phyloP scores from a whole-genome alignment of 2,888 invertebrate genomes.

The Amiota communis region DNA sequence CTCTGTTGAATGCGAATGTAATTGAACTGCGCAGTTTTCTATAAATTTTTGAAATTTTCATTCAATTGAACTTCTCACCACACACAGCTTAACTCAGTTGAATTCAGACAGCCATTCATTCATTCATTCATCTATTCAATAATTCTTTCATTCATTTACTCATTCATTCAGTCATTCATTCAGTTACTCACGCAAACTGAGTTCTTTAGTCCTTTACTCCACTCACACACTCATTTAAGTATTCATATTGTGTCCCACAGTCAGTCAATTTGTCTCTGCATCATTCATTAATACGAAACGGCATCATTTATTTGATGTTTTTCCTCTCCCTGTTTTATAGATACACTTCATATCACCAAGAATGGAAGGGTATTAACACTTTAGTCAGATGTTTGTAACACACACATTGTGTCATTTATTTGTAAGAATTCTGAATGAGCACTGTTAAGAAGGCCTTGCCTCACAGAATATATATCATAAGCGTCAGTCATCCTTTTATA shows the following conservation, averaged over 20 bases:
- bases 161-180: not conserved
- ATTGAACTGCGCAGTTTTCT: conserved; percentile 6
- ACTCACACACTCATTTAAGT: not conserved
- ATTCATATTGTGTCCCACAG: not conserved
- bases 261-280: not conserved
- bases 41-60: not conserved
- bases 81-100: not conserved
- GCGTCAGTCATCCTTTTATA: too few relatives aligned
- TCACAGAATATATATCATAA: too few relatives aligned
- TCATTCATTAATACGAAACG: too few relatives aligned
- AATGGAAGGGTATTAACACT: too few relatives aligned
- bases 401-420: too few relatives aligned
- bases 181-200: not conserved
- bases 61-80: not conserved
- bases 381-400: too few relatives aligned
- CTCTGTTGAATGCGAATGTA: not conserved
- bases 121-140: not conserved
- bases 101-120: not conserved
- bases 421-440: too few relatives aligned
- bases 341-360: too few relatives aligned
- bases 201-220: not conserved
- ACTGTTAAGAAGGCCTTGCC: too few relatives aligned
- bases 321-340: too few relatives aligned
- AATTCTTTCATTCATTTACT: not conserved
- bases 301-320: too few relatives aligned